These are phyloP conservation scores for Perca flavescens DNA, from an alignment of 2,113 vertebrate species.

Conservation along the genomic window DNA sequence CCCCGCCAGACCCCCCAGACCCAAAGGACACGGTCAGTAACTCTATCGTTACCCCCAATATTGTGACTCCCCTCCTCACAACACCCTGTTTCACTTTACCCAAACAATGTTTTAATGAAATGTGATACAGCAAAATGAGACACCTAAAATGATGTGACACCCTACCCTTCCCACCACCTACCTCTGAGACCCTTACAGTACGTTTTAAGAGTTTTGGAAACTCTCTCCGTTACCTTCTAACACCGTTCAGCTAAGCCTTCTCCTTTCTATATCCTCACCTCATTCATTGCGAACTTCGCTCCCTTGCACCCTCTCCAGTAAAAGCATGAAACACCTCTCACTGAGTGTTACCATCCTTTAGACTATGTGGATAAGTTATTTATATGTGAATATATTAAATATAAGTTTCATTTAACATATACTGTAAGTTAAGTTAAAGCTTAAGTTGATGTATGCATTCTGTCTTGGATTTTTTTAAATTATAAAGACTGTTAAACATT, in stretches of 20 bases:
- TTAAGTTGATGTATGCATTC: slow-evolving; percentile 53
- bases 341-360: slow-evolving; percentile 71
- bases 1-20: slow-evolving; percentile 63
- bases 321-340: slow-evolving; percentile 72
- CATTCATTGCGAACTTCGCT: slow-evolving; percentile 58
- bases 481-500: slow-evolving; percentile 41
- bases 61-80: slow-evolving; percentile 52
- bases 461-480: slow-evolving; percentile 36
- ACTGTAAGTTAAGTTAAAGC: slow-evolving; percentile 52
- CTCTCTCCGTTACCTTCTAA: slow-evolving; percentile 11
- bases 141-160: slow-evolving; percentile 20
- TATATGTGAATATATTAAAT: slow-evolving; percentile 46
- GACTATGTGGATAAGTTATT: slow-evolving; percentile 60
- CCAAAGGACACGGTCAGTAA: slow-evolving; percentile 77
- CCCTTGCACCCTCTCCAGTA: slow-evolving; percentile 43
- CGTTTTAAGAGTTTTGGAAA: slow-evolving; percentile 12
- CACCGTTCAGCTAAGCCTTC: slow-evolving; percentile 26
- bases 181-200: slow-evolving; percentile 18
- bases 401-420: slow-evolving; percentile 71
- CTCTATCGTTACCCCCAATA: slow-evolving; percentile 29
- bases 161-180: slow-evolving; percentile 1
- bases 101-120: neutral
- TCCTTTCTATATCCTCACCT: slow-evolving; percentile 34
- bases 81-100: slow-evolving; percentile 29
- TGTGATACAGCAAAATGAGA: slow-evolving; percentile 16